Percentiles rank a stretch among this genome's conserved stretches.
Evolutionary conservation across 2,797 vertebrate genomes (phyloP).

Genomic region (Anabacerthia variegaticeps): DNA sequence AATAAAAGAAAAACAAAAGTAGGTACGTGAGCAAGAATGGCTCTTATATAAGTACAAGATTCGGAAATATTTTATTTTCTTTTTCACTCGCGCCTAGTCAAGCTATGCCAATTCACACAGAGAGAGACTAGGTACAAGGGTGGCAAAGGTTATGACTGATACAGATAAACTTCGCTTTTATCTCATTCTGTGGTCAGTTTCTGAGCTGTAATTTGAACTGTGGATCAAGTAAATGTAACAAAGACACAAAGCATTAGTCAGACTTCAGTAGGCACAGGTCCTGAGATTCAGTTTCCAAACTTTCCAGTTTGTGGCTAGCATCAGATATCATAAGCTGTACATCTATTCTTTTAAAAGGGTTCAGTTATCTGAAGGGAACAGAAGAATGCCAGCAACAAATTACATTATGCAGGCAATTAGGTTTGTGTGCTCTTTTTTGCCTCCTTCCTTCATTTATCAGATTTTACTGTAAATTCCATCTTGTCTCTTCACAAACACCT

Average conservation of each 20-base stretch:
- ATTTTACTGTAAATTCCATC: background rate
- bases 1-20: background rate
- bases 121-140: background rate
- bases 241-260: constrained; percentile 38
- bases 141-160: background rate
- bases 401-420: background rate
- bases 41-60: background rate
- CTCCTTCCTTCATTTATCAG: background rate
- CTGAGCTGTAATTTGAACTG: constrained; percentile 16
- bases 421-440: background rate
- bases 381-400: background rate
- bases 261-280: background rate
- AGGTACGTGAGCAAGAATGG: background rate
- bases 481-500: background rate
- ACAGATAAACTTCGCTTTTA: background rate
- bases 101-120: background rate
- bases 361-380: background rate
- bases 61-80: background rate
- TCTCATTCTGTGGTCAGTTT: background rate
- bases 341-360: background rate
- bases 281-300: constrained; percentile 59
- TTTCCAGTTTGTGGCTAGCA: constrained; percentile 19
- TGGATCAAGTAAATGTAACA: background rate
- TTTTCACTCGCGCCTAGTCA: background rate
- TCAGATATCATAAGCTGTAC: constrained; percentile 35